phyloP scores from a whole-genome alignment of 2,888 invertebrate species.

The Athalia circularis region DNA sequence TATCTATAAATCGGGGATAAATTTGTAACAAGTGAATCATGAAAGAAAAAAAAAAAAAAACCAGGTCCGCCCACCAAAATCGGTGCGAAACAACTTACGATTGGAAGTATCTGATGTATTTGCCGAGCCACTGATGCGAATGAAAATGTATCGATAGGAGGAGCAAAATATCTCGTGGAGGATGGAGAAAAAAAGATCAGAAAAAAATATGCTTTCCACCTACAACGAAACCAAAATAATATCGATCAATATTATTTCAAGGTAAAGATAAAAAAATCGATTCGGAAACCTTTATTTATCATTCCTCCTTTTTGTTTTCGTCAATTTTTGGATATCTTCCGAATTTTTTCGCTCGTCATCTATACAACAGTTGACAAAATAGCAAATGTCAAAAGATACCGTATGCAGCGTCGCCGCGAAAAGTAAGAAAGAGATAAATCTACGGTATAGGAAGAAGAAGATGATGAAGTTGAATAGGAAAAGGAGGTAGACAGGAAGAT shows the following conservation, averaged over 20 bases:
- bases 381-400: neutral
- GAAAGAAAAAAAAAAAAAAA: constrained; percentile 4
- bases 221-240: neutral
- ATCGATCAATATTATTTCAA: neutral
- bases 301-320: no score
- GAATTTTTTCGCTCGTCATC: no score
- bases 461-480: constrained; percentile 11
- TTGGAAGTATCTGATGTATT: constrained; percentile 33
- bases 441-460: neutral
- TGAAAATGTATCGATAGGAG: constrained; percentile 32
- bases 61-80: constrained; percentile 8
- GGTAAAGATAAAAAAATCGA: no score
- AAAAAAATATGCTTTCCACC: neutral
- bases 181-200: neutral
- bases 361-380: no score
- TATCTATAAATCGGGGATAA: neutral
- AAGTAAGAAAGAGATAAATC: neutral
- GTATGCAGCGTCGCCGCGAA: neutral
- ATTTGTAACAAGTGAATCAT: constrained; percentile 7
- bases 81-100: constrained; percentile 25
- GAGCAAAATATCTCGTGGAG: neutral
- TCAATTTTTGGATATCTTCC: no score
- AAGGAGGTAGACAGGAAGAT: constrained; percentile 11
- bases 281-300: no score
- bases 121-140: constrained; percentile 30